Percentiles rank a stretch among this genome's conserved stretches.
phyloP scores from a whole-genome alignment of 2,797 vertebrate genomes.

The Ambastaia sidthimunki region DNA sequence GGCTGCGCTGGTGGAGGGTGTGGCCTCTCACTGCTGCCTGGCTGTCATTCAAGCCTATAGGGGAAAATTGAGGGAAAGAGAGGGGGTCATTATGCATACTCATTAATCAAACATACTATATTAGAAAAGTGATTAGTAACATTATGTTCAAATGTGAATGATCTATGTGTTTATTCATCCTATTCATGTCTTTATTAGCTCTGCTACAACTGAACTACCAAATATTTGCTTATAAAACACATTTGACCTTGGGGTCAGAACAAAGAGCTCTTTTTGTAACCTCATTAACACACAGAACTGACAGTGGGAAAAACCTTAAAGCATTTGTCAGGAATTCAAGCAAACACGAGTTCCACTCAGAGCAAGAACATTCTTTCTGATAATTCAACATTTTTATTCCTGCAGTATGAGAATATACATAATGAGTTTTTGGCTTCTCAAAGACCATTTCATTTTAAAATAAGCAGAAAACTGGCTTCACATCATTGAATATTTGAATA shows the following conservation, averaged over 20 bases:
- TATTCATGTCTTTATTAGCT: not conserved
- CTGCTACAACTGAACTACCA: not conserved
- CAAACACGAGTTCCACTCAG: too few species aligned
- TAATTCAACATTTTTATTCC: too few species aligned
- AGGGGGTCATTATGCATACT: not conserved
- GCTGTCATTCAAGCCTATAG: conserved; percentile 84
- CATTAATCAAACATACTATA: not conserved
- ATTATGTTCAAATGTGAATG: not conserved
- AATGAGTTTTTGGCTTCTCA: too few species aligned
- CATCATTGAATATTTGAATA: too few species aligned
- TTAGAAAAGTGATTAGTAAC: not conserved
- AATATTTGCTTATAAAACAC: conserved; percentile 2
- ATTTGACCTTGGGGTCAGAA: not conserved
- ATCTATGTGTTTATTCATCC: not conserved
- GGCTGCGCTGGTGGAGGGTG: conserved; percentile 61
- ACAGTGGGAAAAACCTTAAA: too few species aligned
- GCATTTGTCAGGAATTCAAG: too few species aligned
- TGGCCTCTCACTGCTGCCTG: conserved; percentile 72
- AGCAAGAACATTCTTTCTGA: too few species aligned
- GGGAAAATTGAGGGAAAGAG: conserved; percentile 41
- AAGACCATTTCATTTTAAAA: too few species aligned
- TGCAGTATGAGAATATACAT: too few species aligned
- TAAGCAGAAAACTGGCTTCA: too few species aligned
- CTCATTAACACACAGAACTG: too few species aligned
- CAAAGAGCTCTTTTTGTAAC: not conserved